Conservation (phyloP, 2,888 invertebrate species). For the Pristionchus entomophagus region DNA sequence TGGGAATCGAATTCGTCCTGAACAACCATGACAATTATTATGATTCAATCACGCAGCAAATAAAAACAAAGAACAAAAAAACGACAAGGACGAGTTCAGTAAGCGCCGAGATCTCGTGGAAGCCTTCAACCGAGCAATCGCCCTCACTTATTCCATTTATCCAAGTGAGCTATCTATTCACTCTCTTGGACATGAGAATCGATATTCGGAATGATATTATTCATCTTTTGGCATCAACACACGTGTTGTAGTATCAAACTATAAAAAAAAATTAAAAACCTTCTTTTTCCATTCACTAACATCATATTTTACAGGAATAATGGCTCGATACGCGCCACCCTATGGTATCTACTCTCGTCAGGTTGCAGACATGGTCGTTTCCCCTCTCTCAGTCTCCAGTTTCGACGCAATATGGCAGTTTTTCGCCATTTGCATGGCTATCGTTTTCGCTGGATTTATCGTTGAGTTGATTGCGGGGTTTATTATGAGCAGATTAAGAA, state of each 20-base stretch:
- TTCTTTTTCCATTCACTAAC: neutral
- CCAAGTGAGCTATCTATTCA: neutral
- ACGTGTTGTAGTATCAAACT: too few relatives aligned
- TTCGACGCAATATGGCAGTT: conserved; percentile 12
- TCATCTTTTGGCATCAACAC: too few relatives aligned
- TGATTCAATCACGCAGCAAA: too few relatives aligned
- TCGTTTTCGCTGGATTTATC: neutral
- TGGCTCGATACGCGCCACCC: conserved; percentile 8
- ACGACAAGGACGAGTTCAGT: too few relatives aligned
- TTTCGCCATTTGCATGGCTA: neutral
- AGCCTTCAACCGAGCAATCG: conserved; percentile 36
- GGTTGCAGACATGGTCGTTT: neutral
- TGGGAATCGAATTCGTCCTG: neutral
- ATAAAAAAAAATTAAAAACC: neutral
- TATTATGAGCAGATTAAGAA: neutral
- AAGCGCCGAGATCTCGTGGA: conserved; percentile 10
- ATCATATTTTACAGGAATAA: neutral
- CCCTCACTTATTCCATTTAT: neutral
- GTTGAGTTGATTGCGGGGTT: neutral
- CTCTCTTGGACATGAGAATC: neutral
- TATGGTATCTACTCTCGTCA: conserved; percentile 13
- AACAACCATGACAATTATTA: too few relatives aligned
- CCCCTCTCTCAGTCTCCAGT: neutral
- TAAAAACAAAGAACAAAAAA: too few relatives aligned
- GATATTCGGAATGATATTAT: too few relatives aligned